Evolutionary conservation across 2,888 invertebrate species (phyloP), one percentile per base, ranked within the genome.

Genomic region (Agriotes lineatus): DNA sequence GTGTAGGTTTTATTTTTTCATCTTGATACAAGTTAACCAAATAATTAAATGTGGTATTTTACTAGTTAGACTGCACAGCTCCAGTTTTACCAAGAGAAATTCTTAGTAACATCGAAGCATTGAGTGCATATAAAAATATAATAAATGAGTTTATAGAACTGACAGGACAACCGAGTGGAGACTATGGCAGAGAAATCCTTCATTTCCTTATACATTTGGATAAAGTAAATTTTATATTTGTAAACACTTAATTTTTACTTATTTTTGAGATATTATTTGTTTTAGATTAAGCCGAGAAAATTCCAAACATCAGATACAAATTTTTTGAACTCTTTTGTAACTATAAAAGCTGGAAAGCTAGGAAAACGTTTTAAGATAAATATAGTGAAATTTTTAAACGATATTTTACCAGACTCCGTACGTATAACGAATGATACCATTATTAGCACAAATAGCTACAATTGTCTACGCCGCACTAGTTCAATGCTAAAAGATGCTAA

Each of bases 61-160:
- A 22, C n/a, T 61, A 61, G 61, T 61, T 50, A 39, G 16, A 61
- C n/a, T 61, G 61, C 37, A 45, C 45, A 22, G 14, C 16, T 4
- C 45, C 30, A 59, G 18, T 6, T 6, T 18, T 58, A 18, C 5
- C 18, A 30, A 30, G 18, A 9, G n/a, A 25, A 33, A 18, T 20
- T 6, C 22, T 58, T 42, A 1, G 9, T 0, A 33, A 2, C 2
- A 6, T n/a, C 2, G 12, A 45, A 12, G 33, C 2, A 33, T 18
- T 59, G 2, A 30, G 33, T 6, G n/a, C 12, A 33, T 45, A 10
- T n/a, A 16, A 18, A 33, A 1, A 4, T 14, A 20, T 45, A n/a
- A 19, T 59, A 18, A 18, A 9, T 4, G 14, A 14, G 6, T 59
- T 59, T 19, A 16, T 59, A 2, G 19, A 59, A n/a, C n/a, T n/a